phyloP scores from a whole-genome alignment of 2,113 vertebrate genomes.

The Ammodytes dubius region DNA sequence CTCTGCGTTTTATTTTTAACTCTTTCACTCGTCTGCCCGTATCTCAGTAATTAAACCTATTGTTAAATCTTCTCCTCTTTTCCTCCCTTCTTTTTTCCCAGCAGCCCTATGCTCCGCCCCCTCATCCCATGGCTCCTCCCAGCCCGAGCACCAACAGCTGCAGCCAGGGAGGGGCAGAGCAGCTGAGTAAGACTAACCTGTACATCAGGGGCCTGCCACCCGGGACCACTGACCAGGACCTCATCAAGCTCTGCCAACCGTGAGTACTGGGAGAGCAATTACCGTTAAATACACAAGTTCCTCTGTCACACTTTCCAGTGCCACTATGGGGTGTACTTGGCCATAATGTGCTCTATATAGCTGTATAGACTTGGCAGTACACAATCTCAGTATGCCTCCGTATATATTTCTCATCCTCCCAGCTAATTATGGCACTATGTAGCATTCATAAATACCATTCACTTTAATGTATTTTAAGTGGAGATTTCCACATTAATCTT shows the following conservation, averaged over 20 bases:
- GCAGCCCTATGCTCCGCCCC: slow-evolving; percentile 98
- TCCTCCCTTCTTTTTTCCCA: slow-evolving; percentile 73
- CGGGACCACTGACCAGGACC: slow-evolving; percentile 98
- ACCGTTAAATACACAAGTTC: background rate
- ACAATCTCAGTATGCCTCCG: background rate
- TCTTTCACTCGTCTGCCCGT: background rate
- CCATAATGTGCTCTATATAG: background rate
- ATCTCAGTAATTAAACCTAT: background rate
- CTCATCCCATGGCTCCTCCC: slow-evolving; percentile 98
- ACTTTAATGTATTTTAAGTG: slow-evolving; percentile 22
- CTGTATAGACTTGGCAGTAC: slow-evolving; percentile 3
- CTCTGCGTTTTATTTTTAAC: background rate
- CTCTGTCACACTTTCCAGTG: slow-evolving; percentile 7
- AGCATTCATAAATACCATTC: background rate
- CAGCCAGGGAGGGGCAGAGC: slow-evolving; percentile 92
- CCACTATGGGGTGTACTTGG: background rate
- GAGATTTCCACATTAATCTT: slow-evolving; percentile 9
- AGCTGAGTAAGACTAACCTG: slow-evolving; percentile 99
- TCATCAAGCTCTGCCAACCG: slow-evolving; percentile 99
- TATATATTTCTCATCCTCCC: background rate
- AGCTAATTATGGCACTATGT: background rate
- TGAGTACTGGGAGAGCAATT: slow-evolving; percentile 82
- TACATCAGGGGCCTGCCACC: slow-evolving; percentile 98
- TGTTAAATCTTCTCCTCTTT: background rate
- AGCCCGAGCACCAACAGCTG: slow-evolving; percentile 98